Base-by-base conservation (phyloP, 2,888 invertebrate species). In the Leptarthrus brevirostris region DNA sequence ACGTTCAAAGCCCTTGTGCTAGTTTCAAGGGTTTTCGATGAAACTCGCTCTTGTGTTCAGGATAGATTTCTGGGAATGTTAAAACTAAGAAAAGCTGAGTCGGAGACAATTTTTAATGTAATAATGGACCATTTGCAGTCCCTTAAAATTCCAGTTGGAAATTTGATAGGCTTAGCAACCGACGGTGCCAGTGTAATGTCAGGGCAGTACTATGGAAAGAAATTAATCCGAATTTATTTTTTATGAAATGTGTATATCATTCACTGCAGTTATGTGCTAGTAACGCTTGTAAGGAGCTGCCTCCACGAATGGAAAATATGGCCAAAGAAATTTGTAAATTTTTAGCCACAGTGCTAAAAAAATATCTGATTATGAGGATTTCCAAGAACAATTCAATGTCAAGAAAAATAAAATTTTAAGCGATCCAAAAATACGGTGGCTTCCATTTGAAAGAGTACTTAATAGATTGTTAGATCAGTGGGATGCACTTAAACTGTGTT, bases 241-340 rank as follows among this genome's bases (percentile, higher is more conserved):
- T 74, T 12, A 74, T 78, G 61, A 79, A 79, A 73, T 81, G 80
- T 72, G 78, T 79, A 22, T 81, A 79, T 49, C 80, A 81, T 64
- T 79, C 78, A 2, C 79, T 81, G 73, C 76, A 76, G n/a, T 71
- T 80, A 72, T 80, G 79, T 72, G 79, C 79, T 30, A 78, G 77
- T 56, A 77, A 79, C 66, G 79, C 80, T 22, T 79, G 78, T 47
- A 16, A 76, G 52, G 79, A 79, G 74, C 66, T 81, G n/a, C 79
- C 80, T n/a, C 47, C 75, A 30, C 69, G 72, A 56, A 74, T 80
- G 12, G 78, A 81, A 77, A 77, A 78, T 49, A 34, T 79, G n/a
- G 74, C 76, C 2, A 49, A 78, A 26, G 78, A 79, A 69, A 76
- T 79, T 10, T 79, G 78, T n/a, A n/a, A n/a, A n/a, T n/a, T n/a